Evolutionary conservation across 2,113 vertebrate species (phyloP), one percentile per base, ranked within the genome.

Genomic region (Xiphophorus hellerii): DNA sequence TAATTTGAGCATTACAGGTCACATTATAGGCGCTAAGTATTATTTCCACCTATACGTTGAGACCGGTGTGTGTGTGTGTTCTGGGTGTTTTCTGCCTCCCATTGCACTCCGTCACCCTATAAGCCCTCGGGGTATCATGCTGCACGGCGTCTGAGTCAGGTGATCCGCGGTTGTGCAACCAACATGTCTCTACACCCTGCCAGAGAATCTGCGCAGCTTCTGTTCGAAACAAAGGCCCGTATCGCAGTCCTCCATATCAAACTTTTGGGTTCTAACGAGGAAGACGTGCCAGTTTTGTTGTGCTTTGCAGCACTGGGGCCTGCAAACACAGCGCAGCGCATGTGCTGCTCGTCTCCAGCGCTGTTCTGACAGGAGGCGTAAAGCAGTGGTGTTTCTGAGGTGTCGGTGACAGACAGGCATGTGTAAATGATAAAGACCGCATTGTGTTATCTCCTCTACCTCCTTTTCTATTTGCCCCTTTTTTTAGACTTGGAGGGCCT

Each of bases 371-470:
- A 69, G 81, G 60, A 12, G 72, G 76, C 84, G 77, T 70, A 87
- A 86, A 86, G 77, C 69, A 74, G 64, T 79, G 82, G 82, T 79
- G 76, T 88, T 86, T 88, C 78, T 81, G 89, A 79, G 80, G 82
- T 83, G 84, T 87, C 83, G 82, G 87, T 85, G 83, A 90, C 29
- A 31, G 90, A 87, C 90, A 86, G 88, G 88, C 81, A 85, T 89
- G 87, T 85, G 87, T 77, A 87, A 85, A 83, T 84, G 91, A 93
- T 94, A 94, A 93, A 93, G 93, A 87, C 85, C 51, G 86, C 91
- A 92, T 93, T 94, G 93, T 94, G 88, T 91, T 94, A 89, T 90
- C 90, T 90, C 76, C 37, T 66, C 81, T 83, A 80, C 88, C 89
- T 92, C 86, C 87, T 82, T 88, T 78, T 69, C 78, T 81, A 73